phyloP scores from a whole-genome alignment of 2,888 invertebrate genomes.

The Luperina nickerlii region DNA sequence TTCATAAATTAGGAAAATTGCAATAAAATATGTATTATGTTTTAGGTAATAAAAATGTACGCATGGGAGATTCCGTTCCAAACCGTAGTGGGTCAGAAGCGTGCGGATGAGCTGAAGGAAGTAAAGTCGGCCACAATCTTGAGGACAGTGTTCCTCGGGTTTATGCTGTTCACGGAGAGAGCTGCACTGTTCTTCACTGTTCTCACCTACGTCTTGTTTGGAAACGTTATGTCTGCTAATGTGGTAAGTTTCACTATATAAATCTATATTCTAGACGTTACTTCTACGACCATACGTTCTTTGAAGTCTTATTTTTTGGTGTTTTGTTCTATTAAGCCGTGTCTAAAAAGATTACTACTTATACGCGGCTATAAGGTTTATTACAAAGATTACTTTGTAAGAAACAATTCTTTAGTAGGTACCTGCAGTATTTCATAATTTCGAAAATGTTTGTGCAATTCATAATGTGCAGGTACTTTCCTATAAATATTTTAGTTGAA shows the following conservation, averaged over 20 bases:
- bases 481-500: background rate
- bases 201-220: constrained; percentile 92
- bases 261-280: background rate
- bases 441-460: background rate
- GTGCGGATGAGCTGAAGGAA: constrained; percentile 90
- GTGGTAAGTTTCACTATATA: constrained; percentile 87
- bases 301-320: background rate
- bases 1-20: background rate
- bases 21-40: background rate
- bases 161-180: constrained; percentile 95
- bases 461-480: background rate
- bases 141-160: constrained; percentile 93
- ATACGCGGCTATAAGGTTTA: no score
- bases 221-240: constrained; percentile 92
- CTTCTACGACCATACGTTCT: background rate
- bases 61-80: constrained; percentile 98
- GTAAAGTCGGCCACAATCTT: constrained; percentile 91
- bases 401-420: background rate
- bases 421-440: background rate
- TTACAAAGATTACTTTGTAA: background rate
- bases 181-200: constrained; percentile 94
- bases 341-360: background rate
- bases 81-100: constrained; percentile 93
- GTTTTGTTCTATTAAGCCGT: background rate
- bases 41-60: constrained; percentile 98